These are phyloP conservation scores for Andricus quercusramuli DNA, from an alignment of 2,888 invertebrate species.

Conservation along the genomic window DNA sequence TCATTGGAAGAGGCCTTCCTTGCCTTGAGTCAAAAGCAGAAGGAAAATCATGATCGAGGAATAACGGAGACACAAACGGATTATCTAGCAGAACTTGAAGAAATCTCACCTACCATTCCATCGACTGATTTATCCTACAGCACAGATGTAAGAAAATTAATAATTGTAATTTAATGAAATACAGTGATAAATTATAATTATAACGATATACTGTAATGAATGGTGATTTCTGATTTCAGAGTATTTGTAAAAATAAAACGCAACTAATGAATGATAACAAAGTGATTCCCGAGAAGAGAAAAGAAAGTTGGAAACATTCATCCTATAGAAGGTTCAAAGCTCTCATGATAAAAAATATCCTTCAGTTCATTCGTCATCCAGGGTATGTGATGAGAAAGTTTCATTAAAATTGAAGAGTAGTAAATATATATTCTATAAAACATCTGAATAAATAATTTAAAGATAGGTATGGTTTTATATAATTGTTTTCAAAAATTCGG, in stretches of 20 bases:
- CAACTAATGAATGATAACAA: slow-evolving; percentile 16
- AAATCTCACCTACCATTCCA: slow-evolving; percentile 77
- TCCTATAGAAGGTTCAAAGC: slow-evolving; percentile 80
- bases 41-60: slow-evolving; percentile 71
- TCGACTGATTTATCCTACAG: slow-evolving; percentile 69
- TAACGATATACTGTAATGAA: not conserved
- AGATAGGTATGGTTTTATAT: not conserved
- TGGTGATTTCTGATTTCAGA: slow-evolving; percentile 50
- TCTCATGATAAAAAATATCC: slow-evolving; percentile 85
- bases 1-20: slow-evolving; percentile 94
- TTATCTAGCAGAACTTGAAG: slow-evolving; percentile 74
- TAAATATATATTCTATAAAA: not conserved
- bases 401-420: not conserved
- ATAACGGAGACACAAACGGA: slow-evolving; percentile 42
- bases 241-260: slow-evolving; percentile 58
- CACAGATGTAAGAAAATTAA: slow-evolving; percentile 69
- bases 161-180: not conserved
- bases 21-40: slow-evolving; percentile 85
- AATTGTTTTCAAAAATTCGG: not conserved
- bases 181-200: not conserved
- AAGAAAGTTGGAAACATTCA: slow-evolving; percentile 33
- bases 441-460: not conserved
- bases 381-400: slow-evolving; percentile 80
- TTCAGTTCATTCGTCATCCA: slow-evolving; percentile 86
- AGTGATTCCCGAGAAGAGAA: not conserved